Percentiles rank a stretch among this genome's conserved stretches.
These are phyloP conservation scores for Caenorhabditis tropicalis DNA, from an alignment of 1,140 invertebrate species.

Conservation along the genomic window DNA sequence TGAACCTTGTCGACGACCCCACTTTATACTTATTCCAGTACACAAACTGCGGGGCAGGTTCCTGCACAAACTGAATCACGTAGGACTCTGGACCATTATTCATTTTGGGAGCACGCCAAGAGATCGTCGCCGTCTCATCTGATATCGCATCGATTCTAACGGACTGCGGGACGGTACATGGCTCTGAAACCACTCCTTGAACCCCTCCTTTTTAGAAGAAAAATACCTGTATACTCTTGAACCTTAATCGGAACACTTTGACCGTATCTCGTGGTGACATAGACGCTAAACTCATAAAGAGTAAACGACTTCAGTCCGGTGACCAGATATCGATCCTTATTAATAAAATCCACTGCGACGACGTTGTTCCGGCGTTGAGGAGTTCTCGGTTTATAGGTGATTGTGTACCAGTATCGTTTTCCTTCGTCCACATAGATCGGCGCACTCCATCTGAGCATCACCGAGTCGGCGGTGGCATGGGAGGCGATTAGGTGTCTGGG, in stretches of 20 bases:
- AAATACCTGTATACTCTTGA: slow-evolving; percentile 68
- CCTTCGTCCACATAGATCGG: slow-evolving; percentile 66
- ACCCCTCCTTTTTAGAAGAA: neutral
- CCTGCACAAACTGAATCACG: slow-evolving; percentile 68
- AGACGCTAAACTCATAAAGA: slow-evolving; percentile 70
- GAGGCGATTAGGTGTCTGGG: slow-evolving; percentile 66
- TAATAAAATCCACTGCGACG: slow-evolving; percentile 72
- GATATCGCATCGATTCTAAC: slow-evolving; percentile 68
- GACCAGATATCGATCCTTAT: slow-evolving; percentile 65
- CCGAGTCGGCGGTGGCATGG: slow-evolving; percentile 71
- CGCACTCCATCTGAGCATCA: slow-evolving; percentile 67
- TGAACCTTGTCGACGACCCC: slow-evolving; percentile 65
- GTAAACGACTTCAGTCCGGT: slow-evolving; percentile 67
- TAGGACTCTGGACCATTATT: slow-evolving; percentile 70
- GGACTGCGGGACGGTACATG: slow-evolving; percentile 70
- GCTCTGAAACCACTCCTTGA: slow-evolving; percentile 54
- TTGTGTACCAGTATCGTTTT: slow-evolving; percentile 70
- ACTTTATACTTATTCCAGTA: slow-evolving; percentile 66
- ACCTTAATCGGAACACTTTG: slow-evolving; percentile 64
- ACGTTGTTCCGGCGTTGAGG: slow-evolving; percentile 63
- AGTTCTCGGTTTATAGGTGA: slow-evolving; percentile 62
- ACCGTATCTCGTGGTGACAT: slow-evolving; percentile 66
- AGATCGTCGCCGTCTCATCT: slow-evolving; percentile 69
- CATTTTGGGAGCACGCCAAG: slow-evolving; percentile 69
- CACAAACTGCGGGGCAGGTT: slow-evolving; percentile 69